phyloP scores from a whole-genome alignment of 1,140 invertebrate species.

The Wiebesia pumilae region DNA sequence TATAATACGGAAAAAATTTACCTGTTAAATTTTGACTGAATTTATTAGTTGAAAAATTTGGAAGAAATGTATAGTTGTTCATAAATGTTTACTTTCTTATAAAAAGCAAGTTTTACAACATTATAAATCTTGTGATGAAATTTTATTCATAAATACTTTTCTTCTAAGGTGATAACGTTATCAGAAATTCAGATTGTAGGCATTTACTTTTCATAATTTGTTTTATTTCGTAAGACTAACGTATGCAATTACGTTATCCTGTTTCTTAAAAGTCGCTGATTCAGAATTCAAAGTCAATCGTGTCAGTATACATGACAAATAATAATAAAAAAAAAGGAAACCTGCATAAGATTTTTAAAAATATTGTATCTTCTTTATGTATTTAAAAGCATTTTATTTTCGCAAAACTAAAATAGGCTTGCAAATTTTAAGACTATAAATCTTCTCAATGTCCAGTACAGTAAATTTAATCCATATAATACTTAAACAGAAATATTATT shows the following conservation, averaged over 20 bases:
- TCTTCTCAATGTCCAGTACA: too few relatives aligned
- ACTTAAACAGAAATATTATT: too few relatives aligned
- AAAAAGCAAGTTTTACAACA: not conserved
- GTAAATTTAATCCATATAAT: too few relatives aligned
- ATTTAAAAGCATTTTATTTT: too few relatives aligned
- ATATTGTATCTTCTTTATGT: too few relatives aligned
- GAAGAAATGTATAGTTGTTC: not conserved
- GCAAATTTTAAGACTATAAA: too few relatives aligned
- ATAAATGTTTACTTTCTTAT: not conserved
- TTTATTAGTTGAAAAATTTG: not conserved
- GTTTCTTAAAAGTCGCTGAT: not conserved
- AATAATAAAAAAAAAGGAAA: not conserved
- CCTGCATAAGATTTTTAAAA: not conserved
- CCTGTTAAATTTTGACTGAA: not conserved
- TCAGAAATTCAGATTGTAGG: not conserved
- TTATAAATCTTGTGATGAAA: not conserved
- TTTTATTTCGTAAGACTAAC: not conserved
- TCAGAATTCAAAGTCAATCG: slow-evolving; percentile 1
- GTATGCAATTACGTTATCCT: not conserved
- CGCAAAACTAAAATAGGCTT: too few relatives aligned
- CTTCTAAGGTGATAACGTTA: not conserved
- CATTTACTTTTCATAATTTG: not conserved
- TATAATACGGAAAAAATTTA: too few relatives aligned
- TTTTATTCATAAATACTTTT: not conserved
- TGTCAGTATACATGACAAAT: not conserved